phyloP scores from a whole-genome alignment of 2,797 vertebrate species.

The Sus cebifrons region DNA sequence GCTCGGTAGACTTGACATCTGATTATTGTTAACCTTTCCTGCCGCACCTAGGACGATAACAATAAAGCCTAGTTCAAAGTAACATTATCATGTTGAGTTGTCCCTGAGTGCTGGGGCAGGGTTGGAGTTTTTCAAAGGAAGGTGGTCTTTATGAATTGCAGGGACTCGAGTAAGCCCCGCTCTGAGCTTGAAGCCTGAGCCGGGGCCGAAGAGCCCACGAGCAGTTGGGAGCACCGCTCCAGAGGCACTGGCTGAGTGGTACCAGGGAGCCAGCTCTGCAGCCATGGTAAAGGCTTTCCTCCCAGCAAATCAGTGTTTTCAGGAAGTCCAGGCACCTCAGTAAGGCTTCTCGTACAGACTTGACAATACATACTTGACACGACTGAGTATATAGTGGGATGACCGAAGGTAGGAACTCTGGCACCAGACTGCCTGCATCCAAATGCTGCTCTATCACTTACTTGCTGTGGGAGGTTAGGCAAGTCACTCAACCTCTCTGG shows the following conservation, averaged over 20 bases:
- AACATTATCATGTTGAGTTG: neutral
- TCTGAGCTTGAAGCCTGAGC: neutral
- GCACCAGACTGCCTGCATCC: neutral
- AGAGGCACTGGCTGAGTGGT: neutral
- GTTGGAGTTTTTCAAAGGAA: neutral
- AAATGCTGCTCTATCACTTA: neutral
- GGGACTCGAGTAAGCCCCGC: neutral
- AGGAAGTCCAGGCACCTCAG: neutral
- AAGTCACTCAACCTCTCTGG: neutral
- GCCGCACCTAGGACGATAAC: neutral
- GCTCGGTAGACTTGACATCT: neutral
- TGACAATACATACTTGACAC: neutral
- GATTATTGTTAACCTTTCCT: neutral
- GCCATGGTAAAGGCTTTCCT: neutral
- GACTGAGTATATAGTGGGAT: neutral
- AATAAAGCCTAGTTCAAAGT: neutral
- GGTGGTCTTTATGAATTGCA: neutral
- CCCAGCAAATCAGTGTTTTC: neutral
- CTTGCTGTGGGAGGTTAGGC: neutral
- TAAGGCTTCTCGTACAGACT: neutral
- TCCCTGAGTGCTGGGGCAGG: neutral
- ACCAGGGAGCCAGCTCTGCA: neutral
- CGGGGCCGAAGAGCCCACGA: neutral
- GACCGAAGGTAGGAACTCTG: neutral
- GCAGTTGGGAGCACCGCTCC: neutral